Evolutionary conservation across 2,113 vertebrate species (phyloP).

Genomic region (Neogobius melanostomus): DNA sequence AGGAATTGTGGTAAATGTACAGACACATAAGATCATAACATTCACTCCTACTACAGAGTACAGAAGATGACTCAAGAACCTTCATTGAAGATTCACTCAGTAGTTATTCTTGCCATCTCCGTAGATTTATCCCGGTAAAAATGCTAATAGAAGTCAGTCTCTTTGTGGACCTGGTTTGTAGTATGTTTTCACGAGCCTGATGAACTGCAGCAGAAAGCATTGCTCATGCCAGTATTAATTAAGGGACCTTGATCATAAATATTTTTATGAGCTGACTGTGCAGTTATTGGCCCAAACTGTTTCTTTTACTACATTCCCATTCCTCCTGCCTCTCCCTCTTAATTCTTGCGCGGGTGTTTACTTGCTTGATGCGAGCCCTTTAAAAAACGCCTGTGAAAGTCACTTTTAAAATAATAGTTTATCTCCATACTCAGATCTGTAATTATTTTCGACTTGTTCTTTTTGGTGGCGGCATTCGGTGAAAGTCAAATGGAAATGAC

Average conservation of each 20-base stretch:
- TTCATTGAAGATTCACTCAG: background rate
- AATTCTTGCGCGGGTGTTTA: background rate
- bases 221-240: conserved; percentile 26
- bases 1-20: too few species aligned
- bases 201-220: conserved; percentile 29
- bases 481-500: conserved; percentile 11
- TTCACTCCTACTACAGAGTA: too few species aligned
- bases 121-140: background rate
- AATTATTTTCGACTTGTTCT: conserved; percentile 7
- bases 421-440: background rate
- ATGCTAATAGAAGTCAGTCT: background rate
- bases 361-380: background rate
- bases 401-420: conserved; percentile 9
- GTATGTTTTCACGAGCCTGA: conserved; percentile 35
- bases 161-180: conserved; percentile 12
- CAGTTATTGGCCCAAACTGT: conserved; percentile 22
- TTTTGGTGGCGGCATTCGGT: conserved; percentile 8
- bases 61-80: too few species aligned
- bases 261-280: conserved; percentile 31
- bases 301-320: conserved; percentile 22
- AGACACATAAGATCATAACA: too few species aligned
- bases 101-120: background rate
- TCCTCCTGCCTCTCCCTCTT: background rate
- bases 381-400: conserved; percentile 5
- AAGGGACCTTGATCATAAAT: conserved; percentile 30